Percentiles rank a stretch among this genome's conserved stretches.
Conservation (phyloP, 2,113 vertebrate species). For the Microcebus lehilahytsara region DNA sequence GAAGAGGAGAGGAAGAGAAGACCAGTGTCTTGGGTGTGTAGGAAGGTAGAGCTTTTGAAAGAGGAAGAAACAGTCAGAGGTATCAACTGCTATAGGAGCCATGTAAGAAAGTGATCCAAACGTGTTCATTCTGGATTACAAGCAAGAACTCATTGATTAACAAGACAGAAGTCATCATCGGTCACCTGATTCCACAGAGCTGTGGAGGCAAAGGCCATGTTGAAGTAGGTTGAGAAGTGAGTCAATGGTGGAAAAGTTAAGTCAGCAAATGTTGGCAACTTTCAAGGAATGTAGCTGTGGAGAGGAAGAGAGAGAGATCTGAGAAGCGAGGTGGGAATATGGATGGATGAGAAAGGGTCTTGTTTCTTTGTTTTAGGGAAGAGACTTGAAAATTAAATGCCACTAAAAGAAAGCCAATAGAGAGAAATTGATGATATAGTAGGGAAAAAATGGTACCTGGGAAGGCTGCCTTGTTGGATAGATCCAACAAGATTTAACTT, state of each 20-base stretch:
- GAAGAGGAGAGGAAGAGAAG: neutral
- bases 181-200: neutral
- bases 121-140: neutral
- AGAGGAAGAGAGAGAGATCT: neutral
- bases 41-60: neutral
- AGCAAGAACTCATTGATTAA: neutral
- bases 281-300: neutral
- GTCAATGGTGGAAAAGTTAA: neutral
- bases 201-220: neutral
- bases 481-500: neutral
- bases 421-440: neutral
- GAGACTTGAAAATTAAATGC: slow-evolving; percentile 13
- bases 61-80: neutral
- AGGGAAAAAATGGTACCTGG: neutral
- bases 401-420: neutral
- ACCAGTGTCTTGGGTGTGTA: neutral
- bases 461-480: neutral
- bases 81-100: neutral
- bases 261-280: neutral
- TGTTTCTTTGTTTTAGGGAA: slow-evolving; percentile 14
- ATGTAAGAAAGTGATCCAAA: neutral
- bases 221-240: neutral
- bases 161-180: neutral
- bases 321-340: neutral
- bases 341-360: neutral